Evolutionary conservation across 2,113 vertebrate genomes (phyloP).

Genomic region (Mirounga angustirostris): DNA sequence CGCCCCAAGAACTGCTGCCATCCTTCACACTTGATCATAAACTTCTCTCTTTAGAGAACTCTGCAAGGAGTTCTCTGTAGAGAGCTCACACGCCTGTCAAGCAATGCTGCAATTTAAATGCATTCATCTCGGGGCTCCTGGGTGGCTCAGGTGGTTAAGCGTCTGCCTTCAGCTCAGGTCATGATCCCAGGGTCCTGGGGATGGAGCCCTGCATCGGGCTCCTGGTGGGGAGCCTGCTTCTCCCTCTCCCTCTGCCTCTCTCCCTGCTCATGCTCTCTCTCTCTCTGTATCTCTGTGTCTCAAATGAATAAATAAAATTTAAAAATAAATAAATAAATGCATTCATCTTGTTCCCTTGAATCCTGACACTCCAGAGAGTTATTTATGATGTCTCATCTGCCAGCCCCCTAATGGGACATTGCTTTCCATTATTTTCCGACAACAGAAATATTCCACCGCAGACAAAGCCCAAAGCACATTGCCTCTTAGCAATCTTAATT

Average conservation of each 20-base stretch:
- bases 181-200: too few relatives aligned
- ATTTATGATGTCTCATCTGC: background rate
- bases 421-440: constrained; percentile 11
- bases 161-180: too few relatives aligned
- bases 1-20: background rate
- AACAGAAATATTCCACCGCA: background rate
- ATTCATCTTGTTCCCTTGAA: background rate
- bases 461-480: background rate
- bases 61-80: background rate
- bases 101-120: background rate
- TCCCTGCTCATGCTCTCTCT: too few relatives aligned
- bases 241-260: too few relatives aligned
- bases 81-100: background rate
- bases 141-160: too few relatives aligned
- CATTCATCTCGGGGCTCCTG: background rate
- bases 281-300: too few relatives aligned
- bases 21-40: background rate
- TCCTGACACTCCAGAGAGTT: background rate
- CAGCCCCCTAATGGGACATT: background rate
- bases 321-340: background rate
- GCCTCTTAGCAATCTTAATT: background rate
- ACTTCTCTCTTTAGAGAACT: background rate
- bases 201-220: too few relatives aligned
- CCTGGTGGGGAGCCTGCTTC: too few relatives aligned
- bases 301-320: too few relatives aligned